phyloP scores from a whole-genome alignment of 2,113 vertebrate genomes.

The Pithys albifrons region DNA sequence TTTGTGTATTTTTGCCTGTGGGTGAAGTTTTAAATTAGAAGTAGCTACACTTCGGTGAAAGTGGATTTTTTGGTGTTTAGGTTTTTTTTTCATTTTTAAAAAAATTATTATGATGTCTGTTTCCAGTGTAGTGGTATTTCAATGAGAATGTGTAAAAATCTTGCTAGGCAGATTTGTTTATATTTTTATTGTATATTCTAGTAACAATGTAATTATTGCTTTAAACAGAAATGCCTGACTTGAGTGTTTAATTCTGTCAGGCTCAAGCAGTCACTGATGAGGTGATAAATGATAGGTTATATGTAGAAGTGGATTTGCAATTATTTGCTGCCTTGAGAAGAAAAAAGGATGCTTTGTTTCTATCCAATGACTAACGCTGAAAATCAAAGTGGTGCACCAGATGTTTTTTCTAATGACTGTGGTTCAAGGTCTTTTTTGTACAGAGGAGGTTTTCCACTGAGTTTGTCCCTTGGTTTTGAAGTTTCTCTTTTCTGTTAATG shows the following conservation, averaged over 20 bases:
- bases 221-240: slow-evolving; percentile 71
- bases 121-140: slow-evolving; percentile 55
- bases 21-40: slow-evolving; percentile 69
- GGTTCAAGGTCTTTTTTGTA: slow-evolving; percentile 12
- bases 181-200: slow-evolving; percentile 71
- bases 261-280: slow-evolving; percentile 68
- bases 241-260: slow-evolving; percentile 72
- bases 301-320: slow-evolving; percentile 55
- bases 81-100: not conserved
- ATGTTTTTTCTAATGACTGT: slow-evolving; percentile 47
- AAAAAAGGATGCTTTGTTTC: slow-evolving; percentile 11
- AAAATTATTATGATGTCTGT: not conserved
- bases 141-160: slow-evolving; percentile 41
- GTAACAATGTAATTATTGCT: slow-evolving; percentile 73
- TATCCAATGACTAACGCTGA: slow-evolving; percentile 37
- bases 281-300: slow-evolving; percentile 68
- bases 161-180: slow-evolving; percentile 53
- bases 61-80: not conserved
- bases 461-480: slow-evolving; percentile 7
- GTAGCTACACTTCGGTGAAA: slow-evolving; percentile 33
- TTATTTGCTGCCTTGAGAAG: slow-evolving; percentile 49
- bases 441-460: not conserved
- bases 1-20: slow-evolving; percentile 67
- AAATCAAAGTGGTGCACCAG: slow-evolving; percentile 35
- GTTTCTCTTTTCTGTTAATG: slow-evolving; percentile 11